Evolutionary conservation across 64 coral and sea anemone genomes (phyloP).

Genomic region (Hydrozoanthus tunicans): DNA sequence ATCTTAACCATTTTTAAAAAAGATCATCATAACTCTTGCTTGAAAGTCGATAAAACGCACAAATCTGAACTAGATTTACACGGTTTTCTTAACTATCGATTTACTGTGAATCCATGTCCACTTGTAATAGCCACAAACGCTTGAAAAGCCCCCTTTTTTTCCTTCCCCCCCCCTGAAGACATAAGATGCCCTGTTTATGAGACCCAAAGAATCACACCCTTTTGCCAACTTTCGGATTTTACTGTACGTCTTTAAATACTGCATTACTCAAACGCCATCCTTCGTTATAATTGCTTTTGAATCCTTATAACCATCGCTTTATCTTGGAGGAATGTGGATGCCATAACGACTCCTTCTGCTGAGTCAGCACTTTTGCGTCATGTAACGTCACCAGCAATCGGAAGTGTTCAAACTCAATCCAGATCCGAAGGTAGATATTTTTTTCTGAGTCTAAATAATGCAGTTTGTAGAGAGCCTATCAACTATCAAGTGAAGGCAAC

Average conservation of each 20-base stretch:
- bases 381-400: constrained; percentile 34
- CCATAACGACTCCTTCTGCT: not conserved
- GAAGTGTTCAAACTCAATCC: not conserved
- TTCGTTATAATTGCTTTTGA: not conserved
- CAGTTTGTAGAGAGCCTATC: not conserved
- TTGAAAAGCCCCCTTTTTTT: too few relatives aligned
- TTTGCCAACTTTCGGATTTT: too few relatives aligned
- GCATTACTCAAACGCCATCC: not conserved
- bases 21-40: too few relatives aligned
- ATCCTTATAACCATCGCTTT: not conserved
- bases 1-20: too few relatives aligned
- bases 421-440: constrained; percentile 13
- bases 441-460: not conserved
- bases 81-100: too few relatives aligned
- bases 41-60: too few relatives aligned
- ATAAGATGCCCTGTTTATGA: too few relatives aligned
- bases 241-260: not conserved
- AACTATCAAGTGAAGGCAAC: not conserved
- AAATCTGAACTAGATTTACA: too few relatives aligned
- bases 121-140: too few relatives aligned
- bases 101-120: too few relatives aligned
- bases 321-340: not conserved
- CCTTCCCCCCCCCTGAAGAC: too few relatives aligned
- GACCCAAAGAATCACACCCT: too few relatives aligned
- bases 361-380: constrained; percentile 40